Base-by-base conservation (phyloP, 2,113 vertebrate genomes). In the Colinus virginianus region DNA sequence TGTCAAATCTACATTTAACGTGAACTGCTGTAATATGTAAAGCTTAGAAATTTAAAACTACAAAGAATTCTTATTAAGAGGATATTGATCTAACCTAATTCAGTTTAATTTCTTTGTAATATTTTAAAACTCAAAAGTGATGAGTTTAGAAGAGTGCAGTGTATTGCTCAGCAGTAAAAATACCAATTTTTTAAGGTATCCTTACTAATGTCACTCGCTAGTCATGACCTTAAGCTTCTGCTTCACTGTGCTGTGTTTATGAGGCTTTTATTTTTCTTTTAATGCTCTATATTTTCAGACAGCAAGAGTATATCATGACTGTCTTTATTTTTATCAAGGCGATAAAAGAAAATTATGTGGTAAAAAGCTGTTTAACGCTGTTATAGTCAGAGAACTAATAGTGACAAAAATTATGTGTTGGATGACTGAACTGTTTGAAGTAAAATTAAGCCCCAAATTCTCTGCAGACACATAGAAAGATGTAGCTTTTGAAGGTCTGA, bases 81-180 rank as follows among this genome's bases (percentile, higher is more conserved):
- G 78, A 75, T 96, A 97, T 95, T 96, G 96, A 96, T 96, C 92
- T 93, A 91, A 78, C 71, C 92, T 97, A 96, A 96, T 94, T 96
- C 87, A 94, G 84, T 97, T 96, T 96, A 96, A 96, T 96, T 96
- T 30, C 76, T 95, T 94, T 92, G 75, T 95, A 94, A 95, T 95
- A 90, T 93, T 94, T 97, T 90, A 90, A 89, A 96, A 94, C 70
- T 70, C 91, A 70, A 66, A 94, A 93, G 43, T 32, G 32, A 90
- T 85, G 92, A 90, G 72, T 87, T 93, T 95, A 89, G 62, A 94
- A 61, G 72, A 83, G 61, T 67, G 46, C 26, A 55, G 43, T 85
- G 30, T 89, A 84, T 95, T 69, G 67, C 71, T 88, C n/a, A 87
- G 70, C 56, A 66, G 26, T 95, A 92, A 96, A 95, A 93, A 74